Evolutionary conservation across 2,888 invertebrate genomes (phyloP), one percentile per base, ranked within the genome.

Genomic region (Allygus modestus): DNA sequence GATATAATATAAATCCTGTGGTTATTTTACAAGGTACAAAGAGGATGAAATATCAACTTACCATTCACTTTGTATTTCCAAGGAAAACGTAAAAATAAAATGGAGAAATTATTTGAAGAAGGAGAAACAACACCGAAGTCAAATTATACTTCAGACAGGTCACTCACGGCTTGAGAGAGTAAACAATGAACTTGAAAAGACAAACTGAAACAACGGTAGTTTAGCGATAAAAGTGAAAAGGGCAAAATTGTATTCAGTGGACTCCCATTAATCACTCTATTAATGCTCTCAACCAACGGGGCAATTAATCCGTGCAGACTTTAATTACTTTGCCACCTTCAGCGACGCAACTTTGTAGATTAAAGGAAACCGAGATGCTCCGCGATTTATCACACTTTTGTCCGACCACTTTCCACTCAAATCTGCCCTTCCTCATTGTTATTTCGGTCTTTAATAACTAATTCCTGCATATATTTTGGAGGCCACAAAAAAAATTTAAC

Each of bases 241-340:
- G 65, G 0, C 28, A 28, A 65, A 31, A 28, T 31, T 28, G 65
- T 65, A 65, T 65, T 65, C 65, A 65, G 15, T 15, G 58, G 20
- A 20, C 28, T 31, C 28, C 17, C 75, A 46, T 77, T 77, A 46
- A 77, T 77, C 75, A 77, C 41, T 5, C 75, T 23, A 77, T 77
- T 77, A 77, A 77, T 28, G 75, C 46, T 41, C 41, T 23, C 46
- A 17, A 28, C 46, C 41, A 77, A 20, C 33, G 41, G 11, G 15
- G 20, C 28, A 28, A 79, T 79, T 58, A 79, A 79, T 79, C 58
- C 17, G 79, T 23, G 28, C 17, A 26, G n/a, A 58, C 79, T 79
- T 79, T 58, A 79, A 79, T 79, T 79, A 79, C 79, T 79, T 58
- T 28, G 37, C 58, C 31, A 23, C 58, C 79, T 79, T 58, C 58